A percentile compares a stretch with the other conserved stretches of the same genome.
Evolutionary conservation across 2,797 vertebrate species (phyloP).

Genomic region (Coluber constrictor): DNA sequence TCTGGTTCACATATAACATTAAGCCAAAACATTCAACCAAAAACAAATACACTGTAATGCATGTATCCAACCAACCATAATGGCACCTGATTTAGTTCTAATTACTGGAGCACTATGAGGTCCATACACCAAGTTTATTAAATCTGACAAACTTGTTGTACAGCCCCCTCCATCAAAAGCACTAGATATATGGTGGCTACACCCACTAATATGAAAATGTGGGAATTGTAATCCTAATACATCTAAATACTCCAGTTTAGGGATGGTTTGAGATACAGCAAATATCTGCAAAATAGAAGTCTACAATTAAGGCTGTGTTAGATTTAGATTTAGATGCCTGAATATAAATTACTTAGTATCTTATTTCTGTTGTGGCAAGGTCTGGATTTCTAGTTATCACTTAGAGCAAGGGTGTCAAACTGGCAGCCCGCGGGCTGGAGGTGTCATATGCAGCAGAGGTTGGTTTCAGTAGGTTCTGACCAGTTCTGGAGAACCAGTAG

Average conservation of each 20-base stretch:
- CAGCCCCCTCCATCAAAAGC: neutral
- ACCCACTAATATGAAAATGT: neutral
- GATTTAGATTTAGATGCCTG: too few relatives aligned
- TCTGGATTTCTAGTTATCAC: neutral
- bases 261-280: neutral
- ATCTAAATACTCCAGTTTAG: neutral
- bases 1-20: neutral
- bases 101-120: neutral
- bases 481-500: too few relatives aligned
- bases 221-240: neutral
- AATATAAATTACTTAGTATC: neutral
- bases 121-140: neutral
- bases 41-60: neutral
- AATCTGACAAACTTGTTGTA: neutral
- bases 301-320: neutral
- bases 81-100: neutral
- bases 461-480: too few relatives aligned
- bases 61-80: neutral
- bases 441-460: too few relatives aligned
- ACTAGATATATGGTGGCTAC: neutral
- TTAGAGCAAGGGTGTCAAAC: neutral
- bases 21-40: neutral
- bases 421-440: fast-evolving
- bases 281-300: neutral
- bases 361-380: neutral